Base-by-base conservation (phyloP, 2,113 vertebrate species). In the Forbesichthys agassizii region DNA sequence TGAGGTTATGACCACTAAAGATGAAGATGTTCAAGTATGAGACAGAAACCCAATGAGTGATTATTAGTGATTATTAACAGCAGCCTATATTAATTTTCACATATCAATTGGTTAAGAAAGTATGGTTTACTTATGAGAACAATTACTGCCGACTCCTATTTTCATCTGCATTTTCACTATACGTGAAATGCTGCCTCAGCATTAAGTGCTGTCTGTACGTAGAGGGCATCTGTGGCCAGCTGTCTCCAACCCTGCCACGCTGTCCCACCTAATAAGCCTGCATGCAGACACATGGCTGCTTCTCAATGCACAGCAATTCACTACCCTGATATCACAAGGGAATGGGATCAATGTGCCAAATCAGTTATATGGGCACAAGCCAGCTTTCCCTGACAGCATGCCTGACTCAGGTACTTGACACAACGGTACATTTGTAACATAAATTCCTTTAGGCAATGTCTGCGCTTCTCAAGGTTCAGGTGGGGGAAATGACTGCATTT, bases 181-280 rank as follows among this genome's bases (percentile, higher is more conserved):
- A 67, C 20, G 66, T 60, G 64, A 88, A 86, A 66, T 71, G 88
- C 85, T 73, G 83, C 75, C 79, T 90, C 85, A 86, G 86, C 87
- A 84, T 27, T 36, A 84, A 68, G 12, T 18, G 54, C 68, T 71
- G 64, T 27, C 69, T 69, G 60, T 84, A 78, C 79, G 60, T 66
- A 76, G 81, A 85, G 83, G 80, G 66, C 77, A 78, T 71, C n/a
- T 16, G 73, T 86, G 57, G 79, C 80, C 81, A 78, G 73, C 81
- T 81, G 82, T 86, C 82, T 74, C 68, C 74, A 67, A 66, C 64
- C 59, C 70, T 74, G 74, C 56, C 16, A 11, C 52, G 79, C 63
- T 63, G 77, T 83, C 80, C 74, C 33, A 72, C 68, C 73, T 69
- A 68, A 75, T 81, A 74, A 69, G 66, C 70, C 87, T 72, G 69